Conservation (phyloP, 1,140 invertebrate genomes). For the Drosophila paulistorum region DNA sequence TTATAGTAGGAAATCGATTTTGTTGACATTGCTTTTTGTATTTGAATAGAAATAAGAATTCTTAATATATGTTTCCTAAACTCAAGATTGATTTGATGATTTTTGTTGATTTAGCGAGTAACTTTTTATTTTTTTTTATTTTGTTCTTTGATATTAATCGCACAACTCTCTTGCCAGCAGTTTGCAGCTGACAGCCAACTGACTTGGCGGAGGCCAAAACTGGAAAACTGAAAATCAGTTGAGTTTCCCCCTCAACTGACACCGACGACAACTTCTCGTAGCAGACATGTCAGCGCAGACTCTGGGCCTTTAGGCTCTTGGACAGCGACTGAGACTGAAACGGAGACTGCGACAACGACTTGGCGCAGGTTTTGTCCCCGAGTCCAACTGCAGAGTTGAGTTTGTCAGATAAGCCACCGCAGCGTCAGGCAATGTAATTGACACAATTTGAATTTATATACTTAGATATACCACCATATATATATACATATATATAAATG, state of each 20-base stretch:
- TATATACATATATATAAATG: constrained; percentile 15
- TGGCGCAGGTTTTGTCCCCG: constrained; percentile 55
- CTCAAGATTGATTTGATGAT: constrained; percentile 4
- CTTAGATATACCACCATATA: constrained; percentile 25
- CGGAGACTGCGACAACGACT: constrained; percentile 28
- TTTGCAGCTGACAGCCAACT: constrained; percentile 9
- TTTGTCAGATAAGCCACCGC: constrained; percentile 55
- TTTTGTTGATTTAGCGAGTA: constrained; percentile 2
- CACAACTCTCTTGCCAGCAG: background rate
- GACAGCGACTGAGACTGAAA: background rate
- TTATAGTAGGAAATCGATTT: background rate
- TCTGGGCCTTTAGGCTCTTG: constrained; percentile 23
- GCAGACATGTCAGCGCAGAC: constrained; percentile 29
- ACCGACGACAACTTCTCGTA: constrained; percentile 38
- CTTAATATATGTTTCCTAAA: constrained; percentile 2
- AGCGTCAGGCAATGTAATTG: constrained; percentile 69
- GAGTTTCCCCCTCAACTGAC: constrained; percentile 30
- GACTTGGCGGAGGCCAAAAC: constrained; percentile 6
- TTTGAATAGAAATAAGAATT: background rate
- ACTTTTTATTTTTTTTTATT: constrained; percentile 3
- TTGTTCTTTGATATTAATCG: constrained; percentile 3
- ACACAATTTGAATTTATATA: constrained; percentile 80
- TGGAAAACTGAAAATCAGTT: constrained; percentile 16
- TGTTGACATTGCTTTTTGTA: background rate
- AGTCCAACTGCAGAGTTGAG: constrained; percentile 42